Evolutionary conservation across 2,888 invertebrate species (phyloP), one percentile per base, ranked within the genome.

Genomic region (Hylaea fasciaria): DNA sequence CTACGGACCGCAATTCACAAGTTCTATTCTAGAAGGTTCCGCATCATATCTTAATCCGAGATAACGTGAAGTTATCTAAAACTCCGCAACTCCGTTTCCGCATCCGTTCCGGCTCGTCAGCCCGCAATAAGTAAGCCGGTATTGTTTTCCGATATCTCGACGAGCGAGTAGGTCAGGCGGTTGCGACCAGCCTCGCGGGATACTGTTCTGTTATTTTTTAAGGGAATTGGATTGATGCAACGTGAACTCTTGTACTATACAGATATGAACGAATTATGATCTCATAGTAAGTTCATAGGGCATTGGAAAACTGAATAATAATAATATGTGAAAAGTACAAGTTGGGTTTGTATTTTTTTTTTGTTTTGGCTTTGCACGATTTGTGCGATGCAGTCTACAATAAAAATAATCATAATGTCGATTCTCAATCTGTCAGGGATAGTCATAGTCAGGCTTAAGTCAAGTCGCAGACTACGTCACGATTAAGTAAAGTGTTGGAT

Each of bases 111-210:
- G 54, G 60, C 14, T 55, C 60, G 60, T 55, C 60, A 55, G 55
- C 41, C 60, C 58, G 69, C 68, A 65, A 68, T 72, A 70, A 70
- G 64, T 70, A 69, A 71, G 62, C 64, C 52, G 60, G 57, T 69
- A 72, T 72, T 72, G 71, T 71, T 72, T 72, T 72, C 71, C 71
- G 68, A 72, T 71, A 71, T 46, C 56, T 22, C 13, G 58, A 41
- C 58, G 53, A 13, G 50, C 45, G 62, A 64, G 48, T 64, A 60
- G 66, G 66, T 64, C 64, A 64, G 37, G n/a, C 9, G 37, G 29
- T 10, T 28, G 45, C 11, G 32, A 32, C 1, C 7, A 32, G 32
- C 32, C 2, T n/a, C 12, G 39, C 37, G 37, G 5, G 37, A 1
- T 37, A 37, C 37, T 11, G 43, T 37, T 47, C 47, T 37, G 45